Evolutionary conservation across 2,888 invertebrate species (phyloP).

Genomic region (Latrodectus elegans): DNA sequence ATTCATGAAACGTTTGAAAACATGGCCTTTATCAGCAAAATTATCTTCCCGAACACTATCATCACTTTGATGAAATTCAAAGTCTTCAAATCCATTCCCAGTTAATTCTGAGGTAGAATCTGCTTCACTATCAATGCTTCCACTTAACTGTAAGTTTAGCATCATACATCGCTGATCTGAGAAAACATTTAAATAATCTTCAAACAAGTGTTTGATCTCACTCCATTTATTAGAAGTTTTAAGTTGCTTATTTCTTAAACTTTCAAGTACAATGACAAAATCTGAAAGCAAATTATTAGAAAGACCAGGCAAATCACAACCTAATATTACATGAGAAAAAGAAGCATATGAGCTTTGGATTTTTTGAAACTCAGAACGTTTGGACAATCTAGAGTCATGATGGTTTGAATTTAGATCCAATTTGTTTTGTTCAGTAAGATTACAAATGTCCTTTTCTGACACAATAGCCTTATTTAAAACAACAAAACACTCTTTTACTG

Average conservation of each 20-base stretch:
- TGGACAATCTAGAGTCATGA: conserved; percentile 3
- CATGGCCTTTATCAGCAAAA: conserved; percentile 44
- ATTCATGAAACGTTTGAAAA: conserved; percentile 63
- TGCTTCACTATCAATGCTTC: conserved; percentile 60
- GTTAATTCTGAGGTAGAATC: conserved; percentile 62
- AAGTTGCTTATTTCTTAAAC: conserved; percentile 55
- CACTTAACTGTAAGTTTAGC: conserved; percentile 38
- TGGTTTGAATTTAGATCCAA: no score
- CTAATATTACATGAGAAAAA: conserved; percentile 62
- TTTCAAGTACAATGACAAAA: conserved; percentile 62
- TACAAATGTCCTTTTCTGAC: no score
- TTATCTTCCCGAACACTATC: conserved; percentile 51
- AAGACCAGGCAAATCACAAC: conserved; percentile 43
- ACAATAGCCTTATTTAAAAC: no score
- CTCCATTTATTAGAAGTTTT: conserved; percentile 58
- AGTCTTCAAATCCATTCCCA: conserved; percentile 37
- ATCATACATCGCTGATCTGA: conserved; percentile 29
- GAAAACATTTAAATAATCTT: conserved; percentile 50
- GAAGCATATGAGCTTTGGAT: not conserved
- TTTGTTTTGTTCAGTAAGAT: no score
- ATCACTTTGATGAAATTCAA: conserved; percentile 48
- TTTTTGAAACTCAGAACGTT: conserved; percentile 20
- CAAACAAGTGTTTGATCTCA: conserved; percentile 59
- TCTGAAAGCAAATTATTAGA: conserved; percentile 45
- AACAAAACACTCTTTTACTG: no score